A percentile compares a stretch with the other conserved stretches of the same genome.
These are phyloP conservation scores for Caiman crocodilus DNA, from an alignment of 2,797 vertebrate species.

Conservation along the genomic window DNA sequence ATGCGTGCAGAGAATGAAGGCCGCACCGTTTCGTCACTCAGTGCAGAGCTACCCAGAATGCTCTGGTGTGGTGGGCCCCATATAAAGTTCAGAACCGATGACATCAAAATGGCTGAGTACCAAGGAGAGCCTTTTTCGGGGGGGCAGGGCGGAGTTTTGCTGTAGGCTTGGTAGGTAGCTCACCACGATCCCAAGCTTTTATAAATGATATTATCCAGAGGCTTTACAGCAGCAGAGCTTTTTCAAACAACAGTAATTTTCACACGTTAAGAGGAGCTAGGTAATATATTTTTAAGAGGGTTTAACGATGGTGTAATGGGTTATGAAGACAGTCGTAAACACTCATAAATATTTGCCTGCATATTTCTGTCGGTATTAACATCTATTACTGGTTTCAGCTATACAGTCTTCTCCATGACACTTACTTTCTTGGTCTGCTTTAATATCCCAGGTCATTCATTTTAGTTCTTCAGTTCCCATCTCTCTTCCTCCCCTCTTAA, in stretches of 20 bases:
- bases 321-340: neutral
- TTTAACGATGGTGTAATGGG: neutral
- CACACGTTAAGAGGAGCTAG: neutral
- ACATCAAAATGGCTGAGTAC: neutral
- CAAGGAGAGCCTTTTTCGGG: neutral
- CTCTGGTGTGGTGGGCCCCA: neutral
- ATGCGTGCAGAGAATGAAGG: neutral
- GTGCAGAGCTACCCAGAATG: neutral
- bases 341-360: neutral
- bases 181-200: neutral
- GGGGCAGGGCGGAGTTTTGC: conserved; percentile 46
- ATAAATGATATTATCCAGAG: conserved; percentile 28
- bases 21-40: neutral
- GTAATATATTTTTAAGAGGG: neutral
- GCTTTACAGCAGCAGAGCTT: neutral
- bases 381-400: neutral
- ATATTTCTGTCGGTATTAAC: neutral
- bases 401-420: neutral
- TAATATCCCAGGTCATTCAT: neutral
- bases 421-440: neutral
- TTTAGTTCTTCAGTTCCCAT: neutral
- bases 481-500: neutral
- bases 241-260: conserved; percentile 27
- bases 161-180: conserved; percentile 23
- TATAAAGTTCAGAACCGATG: neutral